Conservation (phyloP, 2,888 invertebrate species). For the Sinotaia quadrata region DNA sequence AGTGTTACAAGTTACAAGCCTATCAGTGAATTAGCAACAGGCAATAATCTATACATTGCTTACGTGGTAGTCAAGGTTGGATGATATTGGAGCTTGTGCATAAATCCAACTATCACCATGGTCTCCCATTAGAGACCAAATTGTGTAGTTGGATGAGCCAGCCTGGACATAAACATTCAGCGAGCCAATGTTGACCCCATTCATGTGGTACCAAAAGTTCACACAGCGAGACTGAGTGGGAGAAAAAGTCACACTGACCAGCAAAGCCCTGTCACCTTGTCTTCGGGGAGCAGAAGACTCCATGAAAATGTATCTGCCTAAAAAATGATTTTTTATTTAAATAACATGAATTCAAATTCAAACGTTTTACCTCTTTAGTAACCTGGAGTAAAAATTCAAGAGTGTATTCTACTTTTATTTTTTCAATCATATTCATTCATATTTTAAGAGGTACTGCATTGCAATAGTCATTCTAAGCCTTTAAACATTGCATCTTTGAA, state of each 20-base stretch:
- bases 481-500: too few species aligned
- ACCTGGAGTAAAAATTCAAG: too few species aligned
- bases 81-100: slow-evolving; percentile 54
- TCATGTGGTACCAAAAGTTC: slow-evolving; percentile 53
- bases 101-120: slow-evolving; percentile 59
- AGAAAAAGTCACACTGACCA: slow-evolving; percentile 52
- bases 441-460: too few species aligned
- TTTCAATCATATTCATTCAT: too few species aligned
- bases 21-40: neutral
- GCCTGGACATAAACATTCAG: slow-evolving; percentile 50
- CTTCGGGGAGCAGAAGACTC: slow-evolving; percentile 54
- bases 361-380: too few species aligned
- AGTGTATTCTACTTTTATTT: too few species aligned
- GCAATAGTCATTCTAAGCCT: too few species aligned
- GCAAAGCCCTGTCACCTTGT: slow-evolving; percentile 52
- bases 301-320: slow-evolving; percentile 60
- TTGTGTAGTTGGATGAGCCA: slow-evolving; percentile 44
- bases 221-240: slow-evolving; percentile 49
- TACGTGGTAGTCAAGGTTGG: slow-evolving; percentile 46
- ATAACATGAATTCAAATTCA: too few species aligned
- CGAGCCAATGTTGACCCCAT: slow-evolving; percentile 29
- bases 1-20: too few species aligned
- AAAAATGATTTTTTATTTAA: too few species aligned
- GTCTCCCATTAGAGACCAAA: slow-evolving; percentile 57
- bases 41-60: neutral